A percentile compares a stretch with the other conserved stretches of the same genome.
Evolutionary conservation across 1,140 invertebrate species (phyloP).

Genomic region (Solenopsis fugax): DNA sequence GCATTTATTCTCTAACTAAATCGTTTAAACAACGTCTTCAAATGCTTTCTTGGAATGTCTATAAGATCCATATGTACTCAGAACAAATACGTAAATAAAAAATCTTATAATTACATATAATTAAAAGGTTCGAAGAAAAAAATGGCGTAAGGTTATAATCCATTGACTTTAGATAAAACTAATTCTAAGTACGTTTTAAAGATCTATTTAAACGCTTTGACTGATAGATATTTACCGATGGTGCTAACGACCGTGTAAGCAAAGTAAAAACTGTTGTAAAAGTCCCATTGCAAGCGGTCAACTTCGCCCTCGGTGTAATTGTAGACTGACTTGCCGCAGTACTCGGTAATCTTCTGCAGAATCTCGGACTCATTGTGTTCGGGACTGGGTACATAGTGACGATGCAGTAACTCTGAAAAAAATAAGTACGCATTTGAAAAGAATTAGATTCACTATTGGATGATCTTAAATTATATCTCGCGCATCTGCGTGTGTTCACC

Average conservation of each 20-base stretch:
- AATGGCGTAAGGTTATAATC: background rate
- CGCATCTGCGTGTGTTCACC: background rate
- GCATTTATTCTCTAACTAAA: background rate
- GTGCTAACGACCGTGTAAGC: constrained; percentile 97
- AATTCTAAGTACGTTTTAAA: background rate
- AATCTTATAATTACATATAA: background rate
- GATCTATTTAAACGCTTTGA: constrained; percentile 1
- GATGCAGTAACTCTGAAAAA: constrained; percentile 88
- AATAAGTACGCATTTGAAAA: constrained; percentile 34
- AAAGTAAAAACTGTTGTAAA: constrained; percentile 98
- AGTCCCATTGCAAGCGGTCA: constrained; percentile 92
- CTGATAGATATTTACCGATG: constrained; percentile 90
- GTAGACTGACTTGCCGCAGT: constrained; percentile 91
- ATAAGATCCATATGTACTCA: background rate
- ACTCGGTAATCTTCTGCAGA: constrained; percentile 88
- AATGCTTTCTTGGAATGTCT: background rate
- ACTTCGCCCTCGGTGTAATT: constrained; percentile 88
- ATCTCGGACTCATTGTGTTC: constrained; percentile 88
- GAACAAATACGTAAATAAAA: background rate
- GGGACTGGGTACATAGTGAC: constrained; percentile 88
- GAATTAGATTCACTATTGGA: background rate
- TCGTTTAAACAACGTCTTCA: background rate
- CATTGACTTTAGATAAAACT: constrained; percentile 17
- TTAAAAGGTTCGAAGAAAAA: background rate
- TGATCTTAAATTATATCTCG: constrained; percentile 42